phyloP scores from a whole-genome alignment of 2,113 vertebrate genomes.

The Silurus meridionalis region DNA sequence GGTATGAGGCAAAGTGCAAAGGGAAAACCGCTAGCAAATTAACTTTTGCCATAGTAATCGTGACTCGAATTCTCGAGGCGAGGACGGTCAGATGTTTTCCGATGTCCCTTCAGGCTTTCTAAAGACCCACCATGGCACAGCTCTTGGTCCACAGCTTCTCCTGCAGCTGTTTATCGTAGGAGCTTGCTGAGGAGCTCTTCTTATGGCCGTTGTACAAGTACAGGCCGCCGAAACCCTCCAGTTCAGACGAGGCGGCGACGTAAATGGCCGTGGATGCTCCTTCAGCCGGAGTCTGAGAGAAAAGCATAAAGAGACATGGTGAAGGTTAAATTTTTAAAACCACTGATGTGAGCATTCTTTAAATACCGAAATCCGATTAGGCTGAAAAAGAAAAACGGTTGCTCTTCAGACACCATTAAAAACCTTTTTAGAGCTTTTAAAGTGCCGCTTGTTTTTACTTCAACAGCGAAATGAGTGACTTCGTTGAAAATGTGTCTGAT shows the following conservation, averaged over 20 bases:
- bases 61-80: not conserved
- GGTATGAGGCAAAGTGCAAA: slow-evolving; percentile 8
- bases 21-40: not conserved
- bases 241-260: slow-evolving; percentile 70
- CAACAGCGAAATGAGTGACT: not conserved
- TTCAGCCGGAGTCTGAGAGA: slow-evolving; percentile 80
- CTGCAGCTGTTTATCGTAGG: slow-evolving; percentile 79
- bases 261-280: slow-evolving; percentile 80
- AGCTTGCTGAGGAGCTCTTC: slow-evolving; percentile 66
- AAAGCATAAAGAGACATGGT: slow-evolving; percentile 18
- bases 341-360: not conserved
- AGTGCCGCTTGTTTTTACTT: not conserved
- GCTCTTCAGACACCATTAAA: not conserved
- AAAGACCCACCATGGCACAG: slow-evolving; percentile 76
- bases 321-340: not conserved
- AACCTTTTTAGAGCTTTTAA: slow-evolving; percentile 5
- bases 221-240: slow-evolving; percentile 82
- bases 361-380: not conserved
- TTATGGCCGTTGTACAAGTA: slow-evolving; percentile 85
- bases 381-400: not conserved
- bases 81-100: not conserved
- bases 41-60: not conserved
- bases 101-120: slow-evolving; percentile 50
- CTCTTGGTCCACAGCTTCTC: slow-evolving; percentile 81
- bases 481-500: not conserved